Evolutionary conservation across 2,888 invertebrate species (phyloP).

Genomic region (Diplolepis rosae): DNA sequence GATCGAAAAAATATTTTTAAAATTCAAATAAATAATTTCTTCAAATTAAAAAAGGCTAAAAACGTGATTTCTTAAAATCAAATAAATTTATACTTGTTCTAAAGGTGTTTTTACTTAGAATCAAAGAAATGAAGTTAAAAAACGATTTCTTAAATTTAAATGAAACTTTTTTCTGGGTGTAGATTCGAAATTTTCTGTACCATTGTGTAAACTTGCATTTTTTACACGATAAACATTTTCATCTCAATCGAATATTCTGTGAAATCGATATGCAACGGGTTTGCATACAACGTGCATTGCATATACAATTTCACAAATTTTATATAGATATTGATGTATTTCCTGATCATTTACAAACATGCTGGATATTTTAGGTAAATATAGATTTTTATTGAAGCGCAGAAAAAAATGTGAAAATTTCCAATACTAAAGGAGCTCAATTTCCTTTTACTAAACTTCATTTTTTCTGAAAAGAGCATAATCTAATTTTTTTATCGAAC

Average conservation of each 20-base stretch:
- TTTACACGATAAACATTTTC: not conserved
- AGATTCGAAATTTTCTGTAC: not conserved
- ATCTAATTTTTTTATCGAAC: not conserved
- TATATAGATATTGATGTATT: conserved; percentile 4
- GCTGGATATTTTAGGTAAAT: not conserved
- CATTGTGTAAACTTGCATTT: not conserved
- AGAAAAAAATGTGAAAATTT: not conserved
- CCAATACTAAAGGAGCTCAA: too few species aligned
- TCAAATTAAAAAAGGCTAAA: too few species aligned
- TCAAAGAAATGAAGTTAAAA: too few species aligned
- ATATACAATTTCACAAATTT: conserved; percentile 7
- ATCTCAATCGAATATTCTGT: not conserved
- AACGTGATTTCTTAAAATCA: too few species aligned
- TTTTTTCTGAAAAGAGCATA: too few species aligned
- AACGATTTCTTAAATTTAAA: too few species aligned
- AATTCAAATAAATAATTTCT: too few species aligned
- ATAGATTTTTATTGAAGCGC: not conserved
- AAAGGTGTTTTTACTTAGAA: too few species aligned
- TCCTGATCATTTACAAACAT: conserved; percentile 11
- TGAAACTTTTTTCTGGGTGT: too few species aligned
- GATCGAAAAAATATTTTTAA: too few species aligned
- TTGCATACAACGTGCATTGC: not conserved
- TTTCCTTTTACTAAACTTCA: too few species aligned
- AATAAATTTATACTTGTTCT: too few species aligned
- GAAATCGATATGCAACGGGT: conserved; percentile 9